Percentiles rank a stretch among this genome's conserved stretches.
Evolutionary conservation across 1,140 invertebrate species (phyloP).

Genomic region (Hydropsyche tenuis): DNA sequence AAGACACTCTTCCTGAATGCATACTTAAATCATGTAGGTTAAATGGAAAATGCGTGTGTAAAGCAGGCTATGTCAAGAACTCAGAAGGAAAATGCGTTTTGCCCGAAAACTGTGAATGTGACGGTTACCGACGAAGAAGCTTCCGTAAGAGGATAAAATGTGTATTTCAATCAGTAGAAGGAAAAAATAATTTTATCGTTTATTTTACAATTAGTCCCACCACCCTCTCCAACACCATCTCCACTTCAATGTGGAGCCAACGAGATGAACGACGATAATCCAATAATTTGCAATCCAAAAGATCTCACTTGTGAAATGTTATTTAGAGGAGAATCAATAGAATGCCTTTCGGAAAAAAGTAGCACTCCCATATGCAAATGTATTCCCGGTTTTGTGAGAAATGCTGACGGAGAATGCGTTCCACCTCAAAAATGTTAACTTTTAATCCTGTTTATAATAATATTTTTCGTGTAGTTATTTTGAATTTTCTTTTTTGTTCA

Average conservation of each 20-base stretch:
- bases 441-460: not conserved
- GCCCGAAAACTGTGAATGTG: not conserved
- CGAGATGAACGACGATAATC: not conserved
- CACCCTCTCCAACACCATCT: no score
- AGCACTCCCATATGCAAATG: not conserved
- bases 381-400: not conserved
- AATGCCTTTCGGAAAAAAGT: not conserved
- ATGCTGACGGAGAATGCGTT: not conserved
- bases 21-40: not conserved
- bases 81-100: not conserved
- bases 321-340: not conserved
- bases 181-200: not conserved
- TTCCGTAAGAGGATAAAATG: not conserved
- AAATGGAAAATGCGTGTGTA: not conserved
- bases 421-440: not conserved
- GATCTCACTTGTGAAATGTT: slow-evolving; percentile 3
- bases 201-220: not conserved
- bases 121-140: no score
- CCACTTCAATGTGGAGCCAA: not conserved
- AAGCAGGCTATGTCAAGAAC: not conserved
- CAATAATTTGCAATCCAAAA: not conserved
- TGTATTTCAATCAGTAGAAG: not conserved
- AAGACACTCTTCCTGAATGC: not conserved
- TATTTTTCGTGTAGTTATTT: not conserved
- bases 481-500: not conserved